Base-by-base conservation (phyloP, 2,113 vertebrate species). In the Rhabdomys dilectus region DNA sequence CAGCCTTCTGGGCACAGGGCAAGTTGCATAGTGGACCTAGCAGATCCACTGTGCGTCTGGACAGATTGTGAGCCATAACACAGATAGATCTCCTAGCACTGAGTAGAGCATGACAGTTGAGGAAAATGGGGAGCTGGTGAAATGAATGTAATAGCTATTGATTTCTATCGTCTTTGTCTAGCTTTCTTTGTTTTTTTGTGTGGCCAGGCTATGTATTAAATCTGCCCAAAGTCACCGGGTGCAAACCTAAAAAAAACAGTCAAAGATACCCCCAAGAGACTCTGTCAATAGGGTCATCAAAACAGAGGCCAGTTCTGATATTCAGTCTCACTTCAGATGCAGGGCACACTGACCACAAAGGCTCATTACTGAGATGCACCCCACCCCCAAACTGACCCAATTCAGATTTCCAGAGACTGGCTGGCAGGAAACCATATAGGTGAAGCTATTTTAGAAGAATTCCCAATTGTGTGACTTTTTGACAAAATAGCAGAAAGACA, bases 401-500 rank as follows among this genome's bases (percentile, higher is more conserved):
- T 80, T 86, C 29, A 86, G 26, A 34, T 7, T 72, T 39, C 12
- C 51, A 92, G 66, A 93, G 48, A 39, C 48, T 56, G 48, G 80
- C n/a, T 96, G 42, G 62, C 77, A 51, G 11, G 29, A 95, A 82
- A 87, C 12, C 11, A 12, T 34, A 15, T 42, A 90, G 51, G 58
- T 2, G 36, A 95, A 48, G 19, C 51, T 86, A n/a, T 73, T 17
- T 3, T 19, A 1, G 60, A 48, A 72, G 12, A 81, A 36, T 77
- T 66, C 36, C 21, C 91, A 15, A 89, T n/a, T 26, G 70, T 60
- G 48, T 80, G 45, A 10, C 77, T 93, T 80, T 92, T 87, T 77
- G 48, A 91, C 51, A 91, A 81, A 96, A 81, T 36, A 82, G 70
- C 73, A 90, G 94, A 89, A 78, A 70, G 73, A 76, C 13, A 81